Conservation (phyloP, 1,140 invertebrate species). For the Orius insidiosus region DNA sequence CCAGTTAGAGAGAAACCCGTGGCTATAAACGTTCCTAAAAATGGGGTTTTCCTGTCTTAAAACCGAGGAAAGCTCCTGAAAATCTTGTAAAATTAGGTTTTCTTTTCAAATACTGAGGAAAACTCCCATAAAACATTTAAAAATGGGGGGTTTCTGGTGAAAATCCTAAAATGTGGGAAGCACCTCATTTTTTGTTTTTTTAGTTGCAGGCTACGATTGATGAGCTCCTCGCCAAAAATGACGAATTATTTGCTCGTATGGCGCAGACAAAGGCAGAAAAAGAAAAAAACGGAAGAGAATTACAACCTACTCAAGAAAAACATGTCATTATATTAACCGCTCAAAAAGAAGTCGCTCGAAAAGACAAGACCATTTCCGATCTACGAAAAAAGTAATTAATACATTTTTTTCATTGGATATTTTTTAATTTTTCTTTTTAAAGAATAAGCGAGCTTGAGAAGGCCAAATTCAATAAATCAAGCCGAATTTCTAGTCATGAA, state of each 20-base stretch:
- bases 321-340: conserved; percentile 5
- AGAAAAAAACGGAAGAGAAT: neutral
- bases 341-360: neutral
- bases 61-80: too few relatives aligned
- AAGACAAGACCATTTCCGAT: conserved; percentile 1
- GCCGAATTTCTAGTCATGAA: too few relatives aligned
- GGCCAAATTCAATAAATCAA: too few relatives aligned
- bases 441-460: neutral
- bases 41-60: too few relatives aligned
- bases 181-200: neutral
- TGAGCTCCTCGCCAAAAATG: neutral
- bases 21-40: too few relatives aligned
- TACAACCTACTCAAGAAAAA: neutral
- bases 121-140: too few relatives aligned
- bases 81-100: too few relatives aligned
- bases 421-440: neutral
- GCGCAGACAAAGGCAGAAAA: neutral
- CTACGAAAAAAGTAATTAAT: conserved; percentile 1
- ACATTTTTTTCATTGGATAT: neutral
- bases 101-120: too few relatives aligned
- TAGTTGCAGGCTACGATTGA: conserved; percentile 1
- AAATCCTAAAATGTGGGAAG: neutral
- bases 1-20: too few relatives aligned
- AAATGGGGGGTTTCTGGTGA: too few relatives aligned
- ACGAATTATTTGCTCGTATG: neutral